Percentiles rank a stretch among this genome's conserved stretches.
Evolutionary conservation across 2,888 invertebrate species (phyloP).

Genomic region (Candidula unifasciata): DNA sequence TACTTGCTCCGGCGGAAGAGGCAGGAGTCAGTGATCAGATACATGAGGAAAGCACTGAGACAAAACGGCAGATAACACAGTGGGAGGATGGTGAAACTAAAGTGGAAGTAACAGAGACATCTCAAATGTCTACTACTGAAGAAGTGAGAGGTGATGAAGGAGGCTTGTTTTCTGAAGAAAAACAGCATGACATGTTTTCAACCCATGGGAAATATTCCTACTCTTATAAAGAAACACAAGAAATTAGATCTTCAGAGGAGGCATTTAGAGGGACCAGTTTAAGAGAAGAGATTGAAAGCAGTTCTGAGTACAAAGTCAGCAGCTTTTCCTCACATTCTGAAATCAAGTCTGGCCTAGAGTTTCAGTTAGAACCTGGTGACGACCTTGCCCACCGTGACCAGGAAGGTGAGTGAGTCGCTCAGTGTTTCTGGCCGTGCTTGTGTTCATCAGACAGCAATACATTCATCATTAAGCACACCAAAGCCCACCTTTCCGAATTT

Average conservation of each 20-base stretch:
- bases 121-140: background rate
- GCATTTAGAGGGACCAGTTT: background rate
- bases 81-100: background rate
- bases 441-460: slow-evolving; percentile 13
- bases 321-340: slow-evolving; percentile 12
- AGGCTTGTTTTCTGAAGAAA: background rate
- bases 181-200: background rate
- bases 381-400: slow-evolving; percentile 9
- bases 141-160: background rate
- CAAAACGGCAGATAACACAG: background rate
- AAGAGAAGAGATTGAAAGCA: background rate
- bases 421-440: slow-evolving; percentile 23
- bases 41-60: slow-evolving; percentile 9
- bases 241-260: background rate
- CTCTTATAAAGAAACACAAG: slow-evolving; percentile 13
- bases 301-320: slow-evolving; percentile 46
- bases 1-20: background rate
- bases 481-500: background rate
- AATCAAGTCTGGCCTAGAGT: slow-evolving; percentile 10
- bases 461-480: slow-evolving; percentile 19
- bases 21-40: background rate
- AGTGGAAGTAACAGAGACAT: background rate
- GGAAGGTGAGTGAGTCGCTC: slow-evolving; percentile 52
- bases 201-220: background rate
- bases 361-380: slow-evolving; percentile 10